Evolutionary conservation across 2,888 invertebrate genomes (phyloP).

Genomic region (Sphaerophoria taeniata): DNA sequence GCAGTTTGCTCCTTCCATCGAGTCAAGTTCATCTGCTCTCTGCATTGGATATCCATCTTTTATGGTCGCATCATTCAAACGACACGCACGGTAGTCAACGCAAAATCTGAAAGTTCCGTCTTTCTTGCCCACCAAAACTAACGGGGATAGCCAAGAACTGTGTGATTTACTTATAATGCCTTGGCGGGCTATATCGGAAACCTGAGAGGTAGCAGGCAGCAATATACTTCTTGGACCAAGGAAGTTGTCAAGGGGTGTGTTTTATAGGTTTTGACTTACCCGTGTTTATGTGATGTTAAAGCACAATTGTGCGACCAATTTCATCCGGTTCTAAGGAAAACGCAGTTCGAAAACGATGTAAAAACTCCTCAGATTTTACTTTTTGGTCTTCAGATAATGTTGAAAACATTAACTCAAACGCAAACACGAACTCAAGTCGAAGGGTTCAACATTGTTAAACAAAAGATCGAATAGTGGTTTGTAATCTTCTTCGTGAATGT

Average conservation of each 20-base stretch:
- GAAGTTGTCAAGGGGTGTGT: too few relatives aligned
- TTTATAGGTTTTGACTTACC: too few relatives aligned
- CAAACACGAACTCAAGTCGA: neutral
- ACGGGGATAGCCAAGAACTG: too few relatives aligned
- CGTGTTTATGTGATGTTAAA: slow-evolving; percentile 5
- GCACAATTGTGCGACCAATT: slow-evolving; percentile 8
- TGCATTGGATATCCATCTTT: slow-evolving; percentile 28
- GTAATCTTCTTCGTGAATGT: too few relatives aligned
- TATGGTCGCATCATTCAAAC: slow-evolving; percentile 8
- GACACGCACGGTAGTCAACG: slow-evolving; percentile 23
- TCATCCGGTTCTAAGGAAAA: neutral
- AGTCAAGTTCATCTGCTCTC: slow-evolving; percentile 5
- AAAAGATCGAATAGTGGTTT: neutral
- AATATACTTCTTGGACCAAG: too few relatives aligned
- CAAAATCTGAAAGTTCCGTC: slow-evolving; percentile 3
- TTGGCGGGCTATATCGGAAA: too few relatives aligned
- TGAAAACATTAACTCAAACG: too few relatives aligned
- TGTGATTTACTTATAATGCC: too few relatives aligned
- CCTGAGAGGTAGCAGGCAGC: too few relatives aligned
- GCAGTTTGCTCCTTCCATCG: slow-evolving; percentile 7
- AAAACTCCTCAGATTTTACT: neutral
- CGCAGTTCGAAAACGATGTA: neutral
- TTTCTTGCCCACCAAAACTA: too few relatives aligned
- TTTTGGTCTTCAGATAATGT: neutral
- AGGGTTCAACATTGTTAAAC: neutral